Conservation (phyloP, 2,113 vertebrate genomes). For the Vombatus ursinus region DNA sequence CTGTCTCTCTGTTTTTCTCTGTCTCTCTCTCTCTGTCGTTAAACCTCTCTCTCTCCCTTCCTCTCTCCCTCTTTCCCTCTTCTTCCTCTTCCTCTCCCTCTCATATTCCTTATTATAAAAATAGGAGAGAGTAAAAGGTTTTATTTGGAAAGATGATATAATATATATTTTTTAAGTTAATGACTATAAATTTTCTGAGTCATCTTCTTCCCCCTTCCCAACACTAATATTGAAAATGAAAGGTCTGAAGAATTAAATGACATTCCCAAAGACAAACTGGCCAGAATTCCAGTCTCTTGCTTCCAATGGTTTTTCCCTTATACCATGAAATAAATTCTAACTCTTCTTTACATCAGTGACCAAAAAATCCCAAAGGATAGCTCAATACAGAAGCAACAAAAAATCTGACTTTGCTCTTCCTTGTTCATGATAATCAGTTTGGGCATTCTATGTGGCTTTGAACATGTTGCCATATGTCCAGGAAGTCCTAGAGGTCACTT, state of each 20-base stretch:
- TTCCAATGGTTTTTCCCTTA: background rate
- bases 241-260: background rate
- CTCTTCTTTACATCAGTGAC: background rate
- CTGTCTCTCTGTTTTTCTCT: too few relatives aligned
- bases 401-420: background rate
- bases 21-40: too few relatives aligned
- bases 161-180: too few relatives aligned
- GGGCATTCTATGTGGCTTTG: background rate
- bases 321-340: background rate
- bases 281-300: background rate
- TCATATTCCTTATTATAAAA: background rate
- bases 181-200: background rate
- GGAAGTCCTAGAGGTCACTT: background rate
- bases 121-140: background rate
- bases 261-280: background rate
- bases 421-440: background rate
- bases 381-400: background rate
- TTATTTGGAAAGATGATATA: background rate
- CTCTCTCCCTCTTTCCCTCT: background rate
- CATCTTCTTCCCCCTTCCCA: background rate
- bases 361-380: background rate
- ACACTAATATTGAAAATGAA: background rate
- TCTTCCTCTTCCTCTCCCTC: background rate
- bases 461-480: background rate
- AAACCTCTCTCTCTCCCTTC: background rate